Evolutionary conservation across 2,888 invertebrate genomes (phyloP).

Genomic region (Nomada ruficornis): DNA sequence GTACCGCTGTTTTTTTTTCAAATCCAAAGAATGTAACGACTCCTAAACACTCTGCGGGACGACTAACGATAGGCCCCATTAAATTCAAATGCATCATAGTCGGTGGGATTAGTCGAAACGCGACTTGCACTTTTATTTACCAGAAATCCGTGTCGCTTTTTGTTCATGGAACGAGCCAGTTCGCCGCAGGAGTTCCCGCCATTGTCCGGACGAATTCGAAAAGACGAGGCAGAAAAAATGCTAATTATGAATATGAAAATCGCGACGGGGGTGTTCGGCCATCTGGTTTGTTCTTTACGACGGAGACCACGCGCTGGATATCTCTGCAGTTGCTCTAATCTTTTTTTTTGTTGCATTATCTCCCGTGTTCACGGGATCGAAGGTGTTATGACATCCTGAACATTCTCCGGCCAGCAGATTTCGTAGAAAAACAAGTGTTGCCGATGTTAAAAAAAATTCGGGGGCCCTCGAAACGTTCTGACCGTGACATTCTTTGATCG

Average conservation of each 20-base stretch:
- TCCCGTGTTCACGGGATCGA: constrained; percentile 28
- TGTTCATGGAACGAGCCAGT: not conserved
- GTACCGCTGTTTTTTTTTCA: not conserved
- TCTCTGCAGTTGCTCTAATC: constrained; percentile 2
- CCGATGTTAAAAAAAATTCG: constrained; percentile 26
- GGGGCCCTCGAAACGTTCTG: constrained; percentile 36
- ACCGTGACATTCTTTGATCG: constrained; percentile 60
- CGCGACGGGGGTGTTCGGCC: constrained; percentile 57
- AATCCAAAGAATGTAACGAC: too few species aligned
- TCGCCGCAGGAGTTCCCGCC: constrained; percentile 26
- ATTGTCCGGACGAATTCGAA: constrained; percentile 57
- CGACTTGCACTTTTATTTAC: constrained; percentile 6
- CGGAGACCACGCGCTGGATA: not conserved
- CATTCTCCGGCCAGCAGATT: constrained; percentile 38
- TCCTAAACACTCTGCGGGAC: not conserved
- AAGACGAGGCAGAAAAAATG: constrained; percentile 62
- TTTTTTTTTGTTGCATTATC: constrained; percentile 33
- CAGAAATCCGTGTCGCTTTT: constrained; percentile 18
- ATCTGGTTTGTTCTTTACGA: constrained; percentile 69
- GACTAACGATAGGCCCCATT: not conserved
- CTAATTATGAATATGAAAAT: constrained; percentile 75
- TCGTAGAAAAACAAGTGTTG: constrained; percentile 57
- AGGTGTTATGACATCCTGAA: constrained; percentile 58
- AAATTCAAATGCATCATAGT: not conserved
- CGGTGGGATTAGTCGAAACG: constrained; percentile 6